Base-by-base conservation (phyloP, 2,888 invertebrate species). In the Philhelius pedissequus region DNA sequence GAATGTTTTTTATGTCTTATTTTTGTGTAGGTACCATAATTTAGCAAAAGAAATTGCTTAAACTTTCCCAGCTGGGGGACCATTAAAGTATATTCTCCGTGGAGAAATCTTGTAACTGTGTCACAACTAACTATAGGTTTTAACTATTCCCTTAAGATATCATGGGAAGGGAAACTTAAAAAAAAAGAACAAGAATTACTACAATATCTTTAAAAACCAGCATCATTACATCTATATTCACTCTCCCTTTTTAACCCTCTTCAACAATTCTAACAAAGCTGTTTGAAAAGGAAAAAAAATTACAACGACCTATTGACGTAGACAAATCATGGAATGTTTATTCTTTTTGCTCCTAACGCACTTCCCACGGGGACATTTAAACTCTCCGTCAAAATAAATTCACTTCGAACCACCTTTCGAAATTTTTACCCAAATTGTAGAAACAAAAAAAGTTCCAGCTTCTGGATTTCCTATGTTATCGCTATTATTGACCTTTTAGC, bases 141-240 rank as follows among this genome's bases (percentile, higher is more conserved):
- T 25, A n/a, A 48, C 35, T 62, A 40, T 56, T 58, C 35, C n/a
- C 32, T 38, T 4, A 43, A 35, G 30, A 62, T 56, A 35, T 38
- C 11, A 9, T 70, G 35, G 22, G 43, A 20, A 40, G 50, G 4
- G 18, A 69, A 32, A 60, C 20, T 11, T 54, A n/a, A n/a, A n/a
- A n/a, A n/a, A n/a, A n/a, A n/a, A 32, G 35, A 77, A 70, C 2
- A 76, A 30, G 9, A 15, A 15, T 7, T 40, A 15, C 35, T n/a
- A 13, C 4, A n/a, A 4, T 43, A 52, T 62, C 68, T 48, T 58
- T 32, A 13, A 2, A 54, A 43, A 52, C 71, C 60, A 68, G 60
- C 68, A 73, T 78, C 82, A 82, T 68, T 73, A 82, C 77, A 73
- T 77, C 54, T 43, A 77, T 73, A 77, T 73, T 77, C 58, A 60